phyloP scores from a whole-genome alignment of 2,888 invertebrate genomes.

The Eupithecia dodoneata region DNA sequence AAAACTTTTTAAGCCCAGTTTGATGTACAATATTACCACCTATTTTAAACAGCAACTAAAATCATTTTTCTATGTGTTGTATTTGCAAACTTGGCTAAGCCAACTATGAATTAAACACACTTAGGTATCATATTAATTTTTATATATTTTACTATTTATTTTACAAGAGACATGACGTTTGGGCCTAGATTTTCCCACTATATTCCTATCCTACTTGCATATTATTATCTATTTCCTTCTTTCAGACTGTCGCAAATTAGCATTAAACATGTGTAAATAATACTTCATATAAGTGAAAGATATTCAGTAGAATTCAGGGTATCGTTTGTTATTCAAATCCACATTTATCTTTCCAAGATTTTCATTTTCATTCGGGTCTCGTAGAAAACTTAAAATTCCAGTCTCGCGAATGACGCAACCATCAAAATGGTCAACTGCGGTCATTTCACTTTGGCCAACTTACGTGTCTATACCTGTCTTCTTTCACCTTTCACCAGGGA shows the following conservation, averaged over 20 bases:
- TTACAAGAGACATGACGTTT: neutral
- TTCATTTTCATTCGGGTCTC: slow-evolving; percentile 55
- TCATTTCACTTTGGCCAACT: slow-evolving; percentile 84
- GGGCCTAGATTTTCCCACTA: neutral
- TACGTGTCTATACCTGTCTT: slow-evolving; percentile 65
- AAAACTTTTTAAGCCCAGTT: neutral
- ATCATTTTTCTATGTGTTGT: too few relatives aligned
- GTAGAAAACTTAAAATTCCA: slow-evolving; percentile 66
- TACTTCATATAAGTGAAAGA: neutral
- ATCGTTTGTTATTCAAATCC: slow-evolving; percentile 28
- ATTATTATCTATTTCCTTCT: neutral
- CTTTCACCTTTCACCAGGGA: slow-evolving; percentile 51
- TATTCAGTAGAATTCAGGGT: slow-evolving; percentile 24
- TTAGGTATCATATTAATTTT: neutral
- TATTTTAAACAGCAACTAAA: neutral
- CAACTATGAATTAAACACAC: neutral
- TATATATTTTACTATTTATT: neutral
- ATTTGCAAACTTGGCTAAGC: neutral
- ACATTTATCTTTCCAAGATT: slow-evolving; percentile 35
- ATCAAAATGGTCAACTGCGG: slow-evolving; percentile 79
- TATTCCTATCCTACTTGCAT: neutral
- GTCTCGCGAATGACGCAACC: slow-evolving; percentile 76
- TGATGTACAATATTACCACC: neutral
- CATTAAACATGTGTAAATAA: neutral
- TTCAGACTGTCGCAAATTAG: neutral